Evolutionary conservation across 2,113 vertebrate genomes (phyloP).

Genomic region (Trogon surrucura): DNA sequence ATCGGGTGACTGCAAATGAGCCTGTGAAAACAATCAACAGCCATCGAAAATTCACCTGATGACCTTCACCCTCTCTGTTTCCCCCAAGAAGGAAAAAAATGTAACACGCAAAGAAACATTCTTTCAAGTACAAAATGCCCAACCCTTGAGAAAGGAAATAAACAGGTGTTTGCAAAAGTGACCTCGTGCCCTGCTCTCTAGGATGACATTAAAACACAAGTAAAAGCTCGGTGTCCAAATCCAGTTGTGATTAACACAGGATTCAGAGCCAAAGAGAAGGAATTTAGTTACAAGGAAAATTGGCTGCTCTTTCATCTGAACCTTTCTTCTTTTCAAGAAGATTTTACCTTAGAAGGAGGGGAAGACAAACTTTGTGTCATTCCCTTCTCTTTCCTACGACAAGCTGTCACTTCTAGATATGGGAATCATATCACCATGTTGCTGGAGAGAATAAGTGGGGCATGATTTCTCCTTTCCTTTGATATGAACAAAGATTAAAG

Average conservation of each 20-base stretch:
- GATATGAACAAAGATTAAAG: slow-evolving; percentile 50
- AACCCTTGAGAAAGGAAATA: slow-evolving; percentile 20
- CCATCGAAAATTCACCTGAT: slow-evolving; percentile 4
- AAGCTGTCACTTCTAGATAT: slow-evolving; percentile 50
- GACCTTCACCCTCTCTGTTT: background rate
- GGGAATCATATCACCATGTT: background rate
- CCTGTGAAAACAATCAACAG: background rate
- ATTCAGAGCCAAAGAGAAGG: background rate
- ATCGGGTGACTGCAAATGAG: background rate
- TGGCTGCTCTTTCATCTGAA: slow-evolving; percentile 40
- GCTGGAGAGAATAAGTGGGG: slow-evolving; percentile 45
- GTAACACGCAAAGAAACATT: background rate
- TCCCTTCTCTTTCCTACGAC: slow-evolving; percentile 36
- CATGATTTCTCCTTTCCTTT: slow-evolving; percentile 33
- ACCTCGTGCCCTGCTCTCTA: background rate
- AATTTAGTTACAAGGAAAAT: slow-evolving; percentile 20
- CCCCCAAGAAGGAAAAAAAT: background rate
- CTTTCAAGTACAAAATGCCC: slow-evolving; percentile 9
- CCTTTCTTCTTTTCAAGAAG: slow-evolving; percentile 23
- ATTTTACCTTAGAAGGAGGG: slow-evolving; percentile 8
- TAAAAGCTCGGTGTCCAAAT: slow-evolving; percentile 6
- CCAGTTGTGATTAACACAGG: background rate
- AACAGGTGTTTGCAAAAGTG: background rate
- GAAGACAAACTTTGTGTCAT: background rate
- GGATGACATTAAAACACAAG: slow-evolving; percentile 18